phyloP scores from a whole-genome alignment of 2,797 vertebrate species.

The Protonibea diacanthus region DNA sequence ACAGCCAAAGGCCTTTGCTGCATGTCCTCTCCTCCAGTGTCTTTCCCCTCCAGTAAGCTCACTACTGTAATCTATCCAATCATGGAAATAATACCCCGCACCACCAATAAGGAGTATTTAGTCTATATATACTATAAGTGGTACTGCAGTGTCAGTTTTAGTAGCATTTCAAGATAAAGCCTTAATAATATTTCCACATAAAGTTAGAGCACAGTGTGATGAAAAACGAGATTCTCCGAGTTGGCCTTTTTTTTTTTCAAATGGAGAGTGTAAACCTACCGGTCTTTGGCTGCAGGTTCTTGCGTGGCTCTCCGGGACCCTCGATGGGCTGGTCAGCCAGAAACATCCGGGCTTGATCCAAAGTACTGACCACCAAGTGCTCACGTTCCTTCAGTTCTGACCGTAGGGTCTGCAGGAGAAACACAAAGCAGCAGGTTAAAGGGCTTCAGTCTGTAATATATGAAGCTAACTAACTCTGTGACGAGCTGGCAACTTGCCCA shows the following conservation, averaged over 20 bases:
- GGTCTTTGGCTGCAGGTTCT: conserved; percentile 91
- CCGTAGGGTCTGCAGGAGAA: conserved; percentile 84
- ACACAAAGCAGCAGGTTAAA: conserved; percentile 1
- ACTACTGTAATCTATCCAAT: background rate
- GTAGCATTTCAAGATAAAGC: conserved; percentile 4
- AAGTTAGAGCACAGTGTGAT: background rate
- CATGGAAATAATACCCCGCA: background rate
- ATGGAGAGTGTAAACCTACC: conserved; percentile 78
- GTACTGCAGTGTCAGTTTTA: background rate
- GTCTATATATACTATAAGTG: background rate
- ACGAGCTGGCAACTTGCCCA: no score
- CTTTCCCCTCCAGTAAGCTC: background rate
- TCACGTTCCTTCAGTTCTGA: conserved; percentile 94
- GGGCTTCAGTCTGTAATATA: background rate
- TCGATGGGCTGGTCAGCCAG: conserved; percentile 98
- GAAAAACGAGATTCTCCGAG: background rate
- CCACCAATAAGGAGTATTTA: background rate
- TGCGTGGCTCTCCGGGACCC: conserved; percentile 95
- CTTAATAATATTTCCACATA: background rate
- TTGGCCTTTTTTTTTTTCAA: background rate
- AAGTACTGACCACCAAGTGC: conserved; percentile 88
- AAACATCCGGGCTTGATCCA: conserved; percentile 95
- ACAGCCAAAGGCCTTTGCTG: background rate
- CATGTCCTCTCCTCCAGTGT: background rate
- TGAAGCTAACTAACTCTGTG: no score